Conservation (phyloP, 2,888 invertebrate species). For the Heliconius ismenius region DNA sequence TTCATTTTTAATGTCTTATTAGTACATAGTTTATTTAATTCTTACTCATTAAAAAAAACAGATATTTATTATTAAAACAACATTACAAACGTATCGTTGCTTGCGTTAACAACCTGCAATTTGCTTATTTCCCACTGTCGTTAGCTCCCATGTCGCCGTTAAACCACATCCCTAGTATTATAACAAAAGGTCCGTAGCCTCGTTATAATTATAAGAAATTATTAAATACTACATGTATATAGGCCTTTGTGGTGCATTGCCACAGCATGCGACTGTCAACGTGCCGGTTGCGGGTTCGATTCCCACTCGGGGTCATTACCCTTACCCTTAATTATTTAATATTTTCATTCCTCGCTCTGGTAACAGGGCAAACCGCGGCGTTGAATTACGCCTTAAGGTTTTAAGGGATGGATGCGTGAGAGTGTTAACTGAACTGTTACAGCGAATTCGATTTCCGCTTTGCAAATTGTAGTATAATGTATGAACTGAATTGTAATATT, state of each 20-base stretch:
- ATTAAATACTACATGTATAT: constrained; percentile 62
- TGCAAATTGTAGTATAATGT: neutral
- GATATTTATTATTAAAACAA: constrained; percentile 14
- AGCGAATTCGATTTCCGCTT: neutral
- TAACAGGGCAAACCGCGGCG: no score
- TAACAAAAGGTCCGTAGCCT: constrained; percentile 54
- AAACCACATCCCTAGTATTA: constrained; percentile 62
- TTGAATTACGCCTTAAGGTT: neutral
- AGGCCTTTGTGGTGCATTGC: no score
- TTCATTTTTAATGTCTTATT: neutral
- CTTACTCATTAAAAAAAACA: neutral
- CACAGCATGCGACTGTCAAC: no score
- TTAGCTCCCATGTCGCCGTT: constrained; percentile 52
- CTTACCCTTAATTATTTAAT: no score
- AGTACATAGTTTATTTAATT: neutral
- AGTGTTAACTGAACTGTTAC: constrained; percentile 15
- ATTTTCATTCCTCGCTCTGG: no score
- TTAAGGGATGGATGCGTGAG: neutral
- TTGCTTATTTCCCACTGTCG: constrained; percentile 24
- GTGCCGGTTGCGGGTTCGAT: no score
- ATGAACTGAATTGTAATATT: neutral
- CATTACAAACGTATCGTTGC: neutral
- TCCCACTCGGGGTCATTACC: no score
- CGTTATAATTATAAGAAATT: constrained; percentile 65
- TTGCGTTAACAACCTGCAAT: constrained; percentile 28